Evolutionary conservation across 2,113 vertebrate genomes (phyloP).

Genomic region (Perca fluviatilis): DNA sequence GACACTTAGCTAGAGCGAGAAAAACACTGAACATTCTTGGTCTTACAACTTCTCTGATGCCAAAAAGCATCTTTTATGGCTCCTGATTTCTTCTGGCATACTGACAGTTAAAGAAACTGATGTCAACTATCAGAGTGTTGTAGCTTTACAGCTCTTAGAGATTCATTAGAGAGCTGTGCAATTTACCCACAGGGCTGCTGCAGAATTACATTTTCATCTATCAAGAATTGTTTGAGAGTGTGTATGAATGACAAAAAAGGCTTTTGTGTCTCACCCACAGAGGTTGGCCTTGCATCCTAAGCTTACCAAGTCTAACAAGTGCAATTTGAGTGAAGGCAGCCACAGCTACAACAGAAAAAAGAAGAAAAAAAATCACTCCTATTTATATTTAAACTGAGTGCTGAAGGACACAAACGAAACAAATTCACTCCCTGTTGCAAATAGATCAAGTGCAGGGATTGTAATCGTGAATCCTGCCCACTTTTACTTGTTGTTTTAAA

Average conservation of each 20-base stretch:
- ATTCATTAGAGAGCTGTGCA: constrained; percentile 14
- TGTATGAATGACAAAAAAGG: not conserved
- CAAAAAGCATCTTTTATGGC: not conserved
- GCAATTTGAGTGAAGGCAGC: constrained; percentile 1
- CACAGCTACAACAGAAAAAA: not conserved
- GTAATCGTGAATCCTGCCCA: not conserved
- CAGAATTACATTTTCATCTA: not conserved
- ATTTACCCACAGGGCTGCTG: not conserved
- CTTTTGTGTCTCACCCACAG: constrained; percentile 6
- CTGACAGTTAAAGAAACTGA: constrained; percentile 24
- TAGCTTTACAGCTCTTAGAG: not conserved
- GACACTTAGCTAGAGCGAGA: not conserved
- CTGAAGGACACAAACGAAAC: not conserved
- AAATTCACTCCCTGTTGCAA: constrained; percentile 4
- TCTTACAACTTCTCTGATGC: constrained; percentile 6
- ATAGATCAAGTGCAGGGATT: constrained; percentile 13
- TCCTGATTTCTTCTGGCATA: not conserved
- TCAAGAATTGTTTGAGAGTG: not conserved
- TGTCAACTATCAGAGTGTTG: constrained; percentile 24
- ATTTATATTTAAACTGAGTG: not conserved
- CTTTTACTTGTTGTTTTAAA: constrained; percentile 1
- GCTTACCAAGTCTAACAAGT: not conserved
- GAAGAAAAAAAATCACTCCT: not conserved
- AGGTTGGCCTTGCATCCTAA: constrained; percentile 17
- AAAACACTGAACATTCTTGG: not conserved